Base-by-base conservation (phyloP, 2,888 invertebrate species). In the Drosophila putrida region DNA sequence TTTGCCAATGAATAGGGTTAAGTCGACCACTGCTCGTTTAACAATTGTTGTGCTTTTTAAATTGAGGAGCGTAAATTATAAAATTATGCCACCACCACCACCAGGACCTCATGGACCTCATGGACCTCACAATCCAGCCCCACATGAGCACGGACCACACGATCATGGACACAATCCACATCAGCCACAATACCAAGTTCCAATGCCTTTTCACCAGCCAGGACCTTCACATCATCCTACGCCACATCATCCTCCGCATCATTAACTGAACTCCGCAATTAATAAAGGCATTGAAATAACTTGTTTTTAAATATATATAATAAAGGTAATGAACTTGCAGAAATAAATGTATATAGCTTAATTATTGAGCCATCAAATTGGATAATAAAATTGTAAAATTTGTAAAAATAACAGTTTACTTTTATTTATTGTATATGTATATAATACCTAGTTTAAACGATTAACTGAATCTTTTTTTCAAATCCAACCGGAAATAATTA, bases 71-170 rank as follows among this genome's bases (percentile, higher is more conserved):
- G 4, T 1, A 15, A 15, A 38, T 46, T 35, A 36, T 39, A 11
- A 11, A 61, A 20, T 20, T n/a, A 71, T 71, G 71, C 43, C 71
- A 27, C 36, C 55, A 65, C 72, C 65, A 36, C 31, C 61, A 20
- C 20, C 8, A 36, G 35, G 20, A 49, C 53, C 46, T 4, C 53
- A 53, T 15, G 38, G 43, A 35, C 57, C 59, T 8, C 41, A 54
- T 13, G 39, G 44, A 36, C 59, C 67, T 11, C 43, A 43, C 25
- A 43, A 11, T 25, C 41, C 13, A 39, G 39, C 13, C 4, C 36
- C 66, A 64, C 67, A 66, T 49, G 64, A 27, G 11, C 64, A 60
- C n/a, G 25, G 41, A 3, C 38, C 64, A 4, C 54, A 46, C 4
- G 63, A 54, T 31, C 70, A 70, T 49, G 54, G 62, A 47, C 58